Percentiles rank a stretch among this genome's conserved stretches.
Evolutionary conservation across 1,140 invertebrate species (phyloP).

Genomic region (Conus betulinus): DNA sequence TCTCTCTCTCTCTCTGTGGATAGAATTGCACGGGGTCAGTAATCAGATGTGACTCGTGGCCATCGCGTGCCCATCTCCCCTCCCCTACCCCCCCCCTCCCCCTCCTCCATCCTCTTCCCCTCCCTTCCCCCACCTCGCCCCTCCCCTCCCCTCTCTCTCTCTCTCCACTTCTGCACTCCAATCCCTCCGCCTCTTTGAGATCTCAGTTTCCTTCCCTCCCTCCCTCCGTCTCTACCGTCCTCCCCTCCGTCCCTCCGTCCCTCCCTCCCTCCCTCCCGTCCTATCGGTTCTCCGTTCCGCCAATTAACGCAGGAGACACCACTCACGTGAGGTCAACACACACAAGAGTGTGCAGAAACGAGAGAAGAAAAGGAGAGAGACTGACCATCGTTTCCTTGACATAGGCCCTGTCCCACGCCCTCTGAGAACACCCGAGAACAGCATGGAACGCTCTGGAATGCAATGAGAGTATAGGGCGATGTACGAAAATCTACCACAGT

Average conservation of each 20-base stretch:
- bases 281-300: background rate
- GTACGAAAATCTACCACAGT: too few species aligned
- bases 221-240: background rate
- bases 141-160: background rate
- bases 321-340: too few species aligned
- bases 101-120: too few species aligned
- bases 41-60: slow-evolving; percentile 7
- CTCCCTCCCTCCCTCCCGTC: background rate
- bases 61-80: background rate
- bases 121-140: background rate
- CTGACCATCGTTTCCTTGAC: too few species aligned
- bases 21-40: background rate
- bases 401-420: too few species aligned
- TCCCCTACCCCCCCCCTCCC: background rate
- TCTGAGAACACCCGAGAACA: too few species aligned
- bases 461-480: too few species aligned
- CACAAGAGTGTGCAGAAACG: too few species aligned
- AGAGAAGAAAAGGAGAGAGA: too few species aligned
- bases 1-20: background rate
- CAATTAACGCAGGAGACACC: background rate
- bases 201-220: background rate
- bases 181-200: background rate
- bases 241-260: background rate
- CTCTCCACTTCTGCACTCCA: background rate
- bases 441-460: too few species aligned